phyloP scores from a whole-genome alignment of 2,113 vertebrate species.

The Clupea harengus region DNA sequence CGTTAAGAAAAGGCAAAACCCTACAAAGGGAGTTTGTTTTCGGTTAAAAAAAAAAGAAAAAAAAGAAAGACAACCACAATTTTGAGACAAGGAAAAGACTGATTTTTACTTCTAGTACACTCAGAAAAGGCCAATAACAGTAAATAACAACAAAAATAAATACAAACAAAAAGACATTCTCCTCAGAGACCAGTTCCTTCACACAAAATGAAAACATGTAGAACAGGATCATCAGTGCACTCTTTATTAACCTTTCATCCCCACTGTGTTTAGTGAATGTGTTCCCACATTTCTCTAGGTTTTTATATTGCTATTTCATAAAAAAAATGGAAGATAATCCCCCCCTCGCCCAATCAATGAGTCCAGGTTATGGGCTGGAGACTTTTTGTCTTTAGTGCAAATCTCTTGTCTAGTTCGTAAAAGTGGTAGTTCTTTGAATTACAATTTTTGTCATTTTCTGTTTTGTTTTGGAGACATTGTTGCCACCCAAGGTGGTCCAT shows the following conservation, averaged over 20 bases:
- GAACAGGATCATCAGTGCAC: neutral
- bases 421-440: neutral
- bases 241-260: neutral
- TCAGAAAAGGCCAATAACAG: slow-evolving; percentile 1
- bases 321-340: neutral
- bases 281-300: neutral
- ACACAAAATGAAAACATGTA: slow-evolving; percentile 6
- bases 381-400: neutral
- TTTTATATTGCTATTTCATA: neutral
- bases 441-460: neutral
- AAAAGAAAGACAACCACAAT: slow-evolving; percentile 10
- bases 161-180: neutral
- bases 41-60: neutral
- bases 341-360: neutral
- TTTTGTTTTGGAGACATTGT: neutral
- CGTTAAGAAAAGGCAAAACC: neutral
- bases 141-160: slow-evolving; percentile 8
- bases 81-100: slow-evolving; percentile 4
- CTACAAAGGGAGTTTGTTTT: neutral
- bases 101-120: slow-evolving; percentile 12
- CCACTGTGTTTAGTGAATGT: neutral
- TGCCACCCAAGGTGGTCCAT: neutral
- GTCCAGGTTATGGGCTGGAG: neutral
- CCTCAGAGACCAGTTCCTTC: slow-evolving; percentile 7
- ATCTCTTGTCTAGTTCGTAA: neutral